Percentiles rank a stretch among this genome's conserved stretches.
phyloP scores from a whole-genome alignment of 2,888 invertebrate species.

The Sussaba pulchella region DNA sequence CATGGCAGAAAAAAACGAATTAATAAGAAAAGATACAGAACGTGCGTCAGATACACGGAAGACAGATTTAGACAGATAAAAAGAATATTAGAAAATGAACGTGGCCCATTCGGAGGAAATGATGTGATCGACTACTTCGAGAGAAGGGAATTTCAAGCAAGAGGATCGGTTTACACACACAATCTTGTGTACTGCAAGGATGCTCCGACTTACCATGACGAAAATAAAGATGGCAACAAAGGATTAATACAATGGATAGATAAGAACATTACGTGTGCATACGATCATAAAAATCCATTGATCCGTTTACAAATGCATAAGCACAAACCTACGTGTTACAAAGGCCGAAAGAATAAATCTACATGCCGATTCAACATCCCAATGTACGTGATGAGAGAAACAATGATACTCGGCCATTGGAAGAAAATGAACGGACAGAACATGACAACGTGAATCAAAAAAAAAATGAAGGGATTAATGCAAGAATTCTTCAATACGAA shows the following conservation, averaged over 20 bases:
- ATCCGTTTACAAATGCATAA: slow-evolving; percentile 64
- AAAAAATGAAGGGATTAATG: not conserved
- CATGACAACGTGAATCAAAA: not conserved
- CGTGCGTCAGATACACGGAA: slow-evolving; percentile 36
- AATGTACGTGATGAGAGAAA: slow-evolving; percentile 12
- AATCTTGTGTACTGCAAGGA: slow-evolving; percentile 33
- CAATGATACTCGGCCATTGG: slow-evolving; percentile 7
- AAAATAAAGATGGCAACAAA: not conserved
- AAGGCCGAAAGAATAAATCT: slow-evolving; percentile 30
- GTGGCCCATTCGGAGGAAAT: slow-evolving; percentile 61
- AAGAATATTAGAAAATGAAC: slow-evolving; percentile 46
- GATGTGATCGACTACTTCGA: slow-evolving; percentile 61
- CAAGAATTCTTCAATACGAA: not conserved
- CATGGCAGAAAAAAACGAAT: slow-evolving; percentile 55
- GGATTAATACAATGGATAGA: not conserved
- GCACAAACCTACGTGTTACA: slow-evolving; percentile 20
- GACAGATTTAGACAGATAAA: slow-evolving; percentile 7
- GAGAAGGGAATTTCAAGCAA: slow-evolving; percentile 61
- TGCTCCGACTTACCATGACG: slow-evolving; percentile 13
- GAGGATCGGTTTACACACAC: not conserved
- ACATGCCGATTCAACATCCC: slow-evolving; percentile 20
- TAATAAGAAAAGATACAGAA: slow-evolving; percentile 67
- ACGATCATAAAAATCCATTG: slow-evolving; percentile 81
- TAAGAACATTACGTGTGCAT: slow-evolving; percentile 69
- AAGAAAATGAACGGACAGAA: slow-evolving; percentile 69